Evolutionary conservation across 2,888 invertebrate genomes (phyloP).

Genomic region (Pantelozetes paolii): DNA sequence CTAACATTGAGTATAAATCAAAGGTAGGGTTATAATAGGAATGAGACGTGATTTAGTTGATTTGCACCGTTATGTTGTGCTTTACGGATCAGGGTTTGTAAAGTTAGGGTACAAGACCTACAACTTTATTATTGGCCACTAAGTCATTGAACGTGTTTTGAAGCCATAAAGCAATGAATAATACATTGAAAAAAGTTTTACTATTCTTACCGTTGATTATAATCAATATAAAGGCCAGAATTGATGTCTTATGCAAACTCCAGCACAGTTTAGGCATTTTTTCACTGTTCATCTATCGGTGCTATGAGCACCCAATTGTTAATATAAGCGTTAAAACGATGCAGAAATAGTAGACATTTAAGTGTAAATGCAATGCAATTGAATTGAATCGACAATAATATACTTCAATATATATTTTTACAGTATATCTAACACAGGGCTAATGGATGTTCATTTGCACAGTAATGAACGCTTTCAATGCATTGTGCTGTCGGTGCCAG

Average conservation of each 20-base stretch:
- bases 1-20: not conserved
- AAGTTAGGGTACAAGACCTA: not conserved
- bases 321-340: not conserved
- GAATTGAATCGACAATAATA: slow-evolving; percentile 1
- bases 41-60: slow-evolving; percentile 19
- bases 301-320: not conserved
- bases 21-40: not conserved
- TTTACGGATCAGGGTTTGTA: not conserved
- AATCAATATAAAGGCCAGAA: slow-evolving; percentile 17
- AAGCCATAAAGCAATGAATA: not conserved
- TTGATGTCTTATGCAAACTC: slow-evolving; percentile 1
- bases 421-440: not conserved
- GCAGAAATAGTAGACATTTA: not conserved
- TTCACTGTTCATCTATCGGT: not conserved
- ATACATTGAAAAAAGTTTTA: not conserved
- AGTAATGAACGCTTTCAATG: slow-evolving; percentile 6
- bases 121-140: not conserved
- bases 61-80: not conserved
- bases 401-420: not conserved
- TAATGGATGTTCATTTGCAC: slow-evolving; percentile 9
- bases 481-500: not conserved
- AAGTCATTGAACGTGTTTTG: not conserved
- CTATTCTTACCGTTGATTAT: slow-evolving; percentile 19
- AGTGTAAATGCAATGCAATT: not conserved
- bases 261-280: not conserved